Percentiles rank a stretch among this genome's conserved stretches.
phyloP scores from a whole-genome alignment of 2,797 vertebrate species.

The Hemibagrus guttatus region DNA sequence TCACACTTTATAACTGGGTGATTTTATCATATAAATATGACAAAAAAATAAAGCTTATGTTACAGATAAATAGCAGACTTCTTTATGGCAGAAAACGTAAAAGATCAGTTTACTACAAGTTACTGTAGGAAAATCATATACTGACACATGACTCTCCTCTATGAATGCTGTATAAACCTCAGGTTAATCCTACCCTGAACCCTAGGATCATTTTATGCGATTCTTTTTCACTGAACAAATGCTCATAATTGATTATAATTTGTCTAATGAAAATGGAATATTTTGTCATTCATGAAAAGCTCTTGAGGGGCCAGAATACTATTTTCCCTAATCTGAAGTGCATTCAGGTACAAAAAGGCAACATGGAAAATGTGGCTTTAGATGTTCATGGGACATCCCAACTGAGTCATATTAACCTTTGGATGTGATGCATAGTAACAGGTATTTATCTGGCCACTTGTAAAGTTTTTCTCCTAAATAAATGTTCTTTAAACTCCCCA shows the following conservation, averaged over 20 bases:
- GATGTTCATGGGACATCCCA: conserved; percentile 17
- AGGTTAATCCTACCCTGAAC: too few relatives aligned
- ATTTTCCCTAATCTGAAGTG: not conserved
- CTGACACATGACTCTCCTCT: not conserved
- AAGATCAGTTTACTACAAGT: not conserved
- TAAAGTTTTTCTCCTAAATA: not conserved
- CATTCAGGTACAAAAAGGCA: not conserved
- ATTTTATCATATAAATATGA: not conserved
- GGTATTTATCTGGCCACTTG: not conserved
- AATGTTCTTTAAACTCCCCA: not conserved
- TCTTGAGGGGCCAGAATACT: not conserved
- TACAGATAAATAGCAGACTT: not conserved
- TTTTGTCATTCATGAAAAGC: not conserved
- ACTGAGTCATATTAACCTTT: conserved; percentile 35
- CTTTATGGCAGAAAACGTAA: not conserved
- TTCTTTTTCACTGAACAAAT: not conserved
- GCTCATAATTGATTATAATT: not conserved
- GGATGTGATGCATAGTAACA: not conserved
- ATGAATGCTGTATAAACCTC: not conserved
- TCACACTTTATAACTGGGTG: not conserved
- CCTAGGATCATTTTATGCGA: not conserved
- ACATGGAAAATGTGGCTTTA: conserved; percentile 15
- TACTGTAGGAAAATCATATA: too few relatives aligned
- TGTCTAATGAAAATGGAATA: not conserved
- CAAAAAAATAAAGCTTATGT: not conserved